Conservation (phyloP, 2,113 vertebrate genomes). For the Siphamia tubifer region DNA sequence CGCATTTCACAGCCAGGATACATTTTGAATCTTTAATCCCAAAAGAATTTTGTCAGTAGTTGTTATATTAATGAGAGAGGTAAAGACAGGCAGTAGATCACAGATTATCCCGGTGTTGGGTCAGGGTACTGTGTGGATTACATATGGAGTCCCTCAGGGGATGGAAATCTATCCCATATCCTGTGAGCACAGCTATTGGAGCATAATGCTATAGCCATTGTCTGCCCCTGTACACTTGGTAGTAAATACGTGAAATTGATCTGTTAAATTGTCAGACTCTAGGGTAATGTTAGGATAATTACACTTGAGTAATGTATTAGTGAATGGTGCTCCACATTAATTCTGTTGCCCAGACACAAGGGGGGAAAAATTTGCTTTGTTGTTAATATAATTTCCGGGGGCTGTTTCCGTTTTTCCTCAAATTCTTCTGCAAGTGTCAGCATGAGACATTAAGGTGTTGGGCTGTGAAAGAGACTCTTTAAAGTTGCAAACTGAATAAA, state of each 20-base stretch:
- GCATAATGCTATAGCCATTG: conserved; percentile 16
- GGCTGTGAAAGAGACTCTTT: no score
- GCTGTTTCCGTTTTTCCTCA: neutral
- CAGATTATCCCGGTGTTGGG: neutral
- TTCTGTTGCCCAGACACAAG: neutral
- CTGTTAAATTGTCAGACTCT: conserved; percentile 6
- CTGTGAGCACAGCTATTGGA: conserved; percentile 1
- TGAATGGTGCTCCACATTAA: neutral
- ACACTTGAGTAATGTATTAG: neutral
- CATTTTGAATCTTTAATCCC: conserved; percentile 22
- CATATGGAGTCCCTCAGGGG: conserved; percentile 1
- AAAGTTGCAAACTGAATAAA: no score
- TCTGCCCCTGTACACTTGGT: neutral
- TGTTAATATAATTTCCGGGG: neutral
- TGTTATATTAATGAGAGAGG: conserved; percentile 30
- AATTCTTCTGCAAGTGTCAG: neutral
- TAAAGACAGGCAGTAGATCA: conserved; percentile 8
- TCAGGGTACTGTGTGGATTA: conserved; percentile 1
- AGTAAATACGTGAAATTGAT: conserved; percentile 51
- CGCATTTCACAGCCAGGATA: conserved; percentile 40
- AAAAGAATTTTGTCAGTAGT: conserved; percentile 37
- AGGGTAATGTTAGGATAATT: conserved; percentile 9
- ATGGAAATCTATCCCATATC: conserved; percentile 40
- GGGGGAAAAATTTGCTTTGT: neutral
- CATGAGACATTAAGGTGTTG: no score